Conservation (phyloP, 1,140 invertebrate species). For the Calliphora vicina region DNA sequence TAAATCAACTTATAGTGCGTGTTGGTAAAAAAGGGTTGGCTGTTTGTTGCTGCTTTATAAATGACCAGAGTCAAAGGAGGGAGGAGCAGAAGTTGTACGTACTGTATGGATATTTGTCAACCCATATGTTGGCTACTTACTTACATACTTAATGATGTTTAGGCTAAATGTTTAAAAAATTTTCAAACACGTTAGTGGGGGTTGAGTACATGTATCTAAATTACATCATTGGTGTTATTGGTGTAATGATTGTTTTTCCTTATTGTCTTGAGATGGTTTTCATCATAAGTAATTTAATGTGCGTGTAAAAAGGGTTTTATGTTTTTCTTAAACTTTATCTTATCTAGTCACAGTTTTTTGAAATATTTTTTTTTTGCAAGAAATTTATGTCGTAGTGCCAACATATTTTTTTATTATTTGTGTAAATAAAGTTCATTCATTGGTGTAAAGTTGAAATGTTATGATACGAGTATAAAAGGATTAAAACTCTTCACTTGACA, state of each 20-base stretch:
- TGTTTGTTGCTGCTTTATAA: background rate
- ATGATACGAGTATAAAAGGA: conserved; percentile 14
- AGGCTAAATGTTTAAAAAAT: background rate
- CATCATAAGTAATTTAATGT: conserved; percentile 1
- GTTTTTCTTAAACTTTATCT: background rate
- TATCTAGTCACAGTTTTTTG: background rate
- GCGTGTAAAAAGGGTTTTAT: conserved; percentile 12
- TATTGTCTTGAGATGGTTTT: background rate
- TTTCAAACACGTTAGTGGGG: background rate
- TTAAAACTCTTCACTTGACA: conserved; percentile 15
- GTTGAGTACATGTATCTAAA: background rate
- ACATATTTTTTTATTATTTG: background rate
- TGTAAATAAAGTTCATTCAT: background rate
- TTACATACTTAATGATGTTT: background rate
- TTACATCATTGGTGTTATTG: background rate
- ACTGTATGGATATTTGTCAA: background rate
- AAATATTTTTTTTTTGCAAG: background rate
- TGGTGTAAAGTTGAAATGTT: background rate
- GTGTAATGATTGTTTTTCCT: conserved; percentile 19
- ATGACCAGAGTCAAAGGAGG: background rate
- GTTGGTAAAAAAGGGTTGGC: background rate
- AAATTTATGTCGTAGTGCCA: too few species aligned
- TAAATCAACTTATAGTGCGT: background rate
- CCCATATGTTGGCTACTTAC: conserved; percentile 24
- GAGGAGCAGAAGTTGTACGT: background rate